phyloP scores from a whole-genome alignment of 92 coral and sea anemone genomes.

The Siderastrea siderea region DNA sequence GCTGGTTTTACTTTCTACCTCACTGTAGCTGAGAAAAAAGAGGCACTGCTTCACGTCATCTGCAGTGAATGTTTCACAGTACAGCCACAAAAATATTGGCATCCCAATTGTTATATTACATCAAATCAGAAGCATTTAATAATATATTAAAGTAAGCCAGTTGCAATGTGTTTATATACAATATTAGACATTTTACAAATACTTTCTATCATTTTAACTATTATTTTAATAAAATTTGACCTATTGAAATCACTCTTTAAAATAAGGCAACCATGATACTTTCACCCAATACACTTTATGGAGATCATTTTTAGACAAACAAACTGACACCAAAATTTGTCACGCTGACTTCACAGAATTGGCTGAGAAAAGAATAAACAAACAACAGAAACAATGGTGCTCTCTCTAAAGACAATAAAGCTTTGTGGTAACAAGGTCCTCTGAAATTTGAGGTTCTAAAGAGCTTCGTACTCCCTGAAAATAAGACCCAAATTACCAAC shows the following conservation, averaged over 20 bases:
- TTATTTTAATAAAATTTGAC: background rate
- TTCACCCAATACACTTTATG: background rate
- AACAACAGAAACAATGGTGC: no score
- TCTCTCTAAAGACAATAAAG: no score
- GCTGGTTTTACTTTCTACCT: no score
- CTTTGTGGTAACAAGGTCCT: no score
- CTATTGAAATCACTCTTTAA: conserved; percentile 18
- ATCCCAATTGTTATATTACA: background rate
- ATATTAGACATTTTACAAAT: background rate
- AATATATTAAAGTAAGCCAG: background rate
- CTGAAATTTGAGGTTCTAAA: no score
- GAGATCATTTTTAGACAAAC: no score
- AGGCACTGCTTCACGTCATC: no score
- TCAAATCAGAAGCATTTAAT: background rate
- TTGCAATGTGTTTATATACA: conserved; percentile 1
- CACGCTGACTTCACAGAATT: no score
- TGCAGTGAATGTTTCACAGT: background rate
- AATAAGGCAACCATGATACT: conserved; percentile 5
- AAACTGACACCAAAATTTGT: no score
- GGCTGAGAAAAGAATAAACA: no score
- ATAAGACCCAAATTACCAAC: no score
- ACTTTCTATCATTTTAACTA: background rate
- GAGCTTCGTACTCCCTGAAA: no score
- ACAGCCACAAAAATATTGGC: background rate
- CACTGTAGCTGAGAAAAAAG: background rate